Percentiles rank a stretch among this genome's conserved stretches.
These are phyloP conservation scores for Rhagonycha lutea DNA, from an alignment of 2,888 invertebrate species.

Conservation along the genomic window DNA sequence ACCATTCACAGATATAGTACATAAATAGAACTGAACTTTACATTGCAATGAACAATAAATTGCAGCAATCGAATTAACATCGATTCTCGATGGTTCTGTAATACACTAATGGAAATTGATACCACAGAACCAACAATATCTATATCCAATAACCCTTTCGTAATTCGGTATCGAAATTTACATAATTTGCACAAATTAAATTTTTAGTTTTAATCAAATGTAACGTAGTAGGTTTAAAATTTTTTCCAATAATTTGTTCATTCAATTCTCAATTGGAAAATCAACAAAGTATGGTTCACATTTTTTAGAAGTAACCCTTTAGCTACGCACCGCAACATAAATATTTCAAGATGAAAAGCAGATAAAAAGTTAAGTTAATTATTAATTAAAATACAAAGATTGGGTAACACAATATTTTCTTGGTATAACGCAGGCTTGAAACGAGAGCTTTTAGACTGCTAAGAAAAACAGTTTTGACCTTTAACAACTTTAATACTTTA, in stretches of 20 bases:
- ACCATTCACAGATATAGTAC: not conserved
- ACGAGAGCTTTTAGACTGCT: not conserved
- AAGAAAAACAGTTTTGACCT: not conserved
- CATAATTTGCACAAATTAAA: not conserved
- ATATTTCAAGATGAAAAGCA: not conserved
- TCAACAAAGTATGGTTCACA: not conserved
- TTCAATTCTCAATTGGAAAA: not conserved
- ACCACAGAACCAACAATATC: not conserved
- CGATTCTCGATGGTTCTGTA: not conserved
- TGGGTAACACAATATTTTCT: not conserved
- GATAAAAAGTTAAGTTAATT: not conserved
- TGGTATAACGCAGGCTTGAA: not conserved
- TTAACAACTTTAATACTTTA: not conserved
- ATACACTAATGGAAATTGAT: not conserved
- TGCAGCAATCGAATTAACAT: not conserved
- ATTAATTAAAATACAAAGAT: not conserved
- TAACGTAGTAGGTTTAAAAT: too few species aligned
- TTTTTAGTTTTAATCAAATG: not conserved
- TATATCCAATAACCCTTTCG: not conserved
- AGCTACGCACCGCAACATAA: not conserved
- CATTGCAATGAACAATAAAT: not conserved
- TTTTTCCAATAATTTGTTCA: not conserved
- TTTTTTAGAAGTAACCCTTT: not conserved
- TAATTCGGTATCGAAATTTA: not conserved
- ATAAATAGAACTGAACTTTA: not conserved